Percentiles rank a stretch among this genome's conserved stretches.
phyloP scores from a whole-genome alignment of 2,113 vertebrate species.

The Corythoichthys intestinalis region DNA sequence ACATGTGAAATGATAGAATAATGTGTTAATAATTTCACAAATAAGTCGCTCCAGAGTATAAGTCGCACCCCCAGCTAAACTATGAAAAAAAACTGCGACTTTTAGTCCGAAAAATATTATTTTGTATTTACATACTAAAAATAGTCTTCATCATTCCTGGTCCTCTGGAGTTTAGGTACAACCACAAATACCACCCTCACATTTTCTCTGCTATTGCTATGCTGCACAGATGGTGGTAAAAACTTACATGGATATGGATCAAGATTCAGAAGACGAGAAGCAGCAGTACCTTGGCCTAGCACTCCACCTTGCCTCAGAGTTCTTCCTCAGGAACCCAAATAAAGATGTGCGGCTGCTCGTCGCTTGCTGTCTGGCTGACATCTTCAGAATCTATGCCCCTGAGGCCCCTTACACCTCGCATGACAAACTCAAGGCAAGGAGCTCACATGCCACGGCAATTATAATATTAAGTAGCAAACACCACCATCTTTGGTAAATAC shows the following conservation, averaged over 20 bases:
- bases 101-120: too few species aligned
- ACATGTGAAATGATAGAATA: too few species aligned
- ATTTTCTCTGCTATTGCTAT: neutral
- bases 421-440: constrained; percentile 94
- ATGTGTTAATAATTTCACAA: too few species aligned
- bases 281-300: constrained; percentile 96
- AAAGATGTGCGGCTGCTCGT: constrained; percentile 97
- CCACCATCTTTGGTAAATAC: too few species aligned
- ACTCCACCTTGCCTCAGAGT: constrained; percentile 97
- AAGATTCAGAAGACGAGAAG: constrained; percentile 99
- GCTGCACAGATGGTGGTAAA: constrained; percentile 93
- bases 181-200: neutral
- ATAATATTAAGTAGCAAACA: neutral
- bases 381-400: constrained; percentile 98
- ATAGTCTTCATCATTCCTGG: too few species aligned
- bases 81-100: too few species aligned
- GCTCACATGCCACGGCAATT: neutral
- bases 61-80: too few species aligned
- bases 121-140: too few species aligned
- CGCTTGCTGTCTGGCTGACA: constrained; percentile 98
- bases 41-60: too few species aligned
- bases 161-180: too few species aligned
- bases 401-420: constrained; percentile 99
- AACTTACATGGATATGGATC: constrained; percentile 99
- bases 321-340: constrained; percentile 99